Conservation (phyloP, 2,888 invertebrate genomes). For the Ferrisia virgata region DNA sequence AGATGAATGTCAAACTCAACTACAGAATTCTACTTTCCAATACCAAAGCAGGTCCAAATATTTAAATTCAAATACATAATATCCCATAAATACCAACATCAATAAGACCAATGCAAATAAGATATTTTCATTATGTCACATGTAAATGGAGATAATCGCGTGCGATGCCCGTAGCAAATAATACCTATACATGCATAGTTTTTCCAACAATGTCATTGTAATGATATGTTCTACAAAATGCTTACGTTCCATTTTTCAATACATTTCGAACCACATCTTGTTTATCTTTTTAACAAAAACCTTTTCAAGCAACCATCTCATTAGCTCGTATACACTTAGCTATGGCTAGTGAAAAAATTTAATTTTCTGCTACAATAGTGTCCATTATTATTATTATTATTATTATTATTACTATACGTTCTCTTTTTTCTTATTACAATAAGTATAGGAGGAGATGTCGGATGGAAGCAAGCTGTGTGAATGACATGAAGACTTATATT, state of each 20-base stretch:
- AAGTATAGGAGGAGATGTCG: not conserved
- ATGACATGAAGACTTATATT: not conserved
- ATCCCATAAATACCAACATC: not conserved
- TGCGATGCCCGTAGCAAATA: not conserved
- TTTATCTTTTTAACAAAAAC: not conserved
- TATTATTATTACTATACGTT: not conserved
- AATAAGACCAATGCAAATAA: not conserved
- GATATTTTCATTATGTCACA: not conserved
- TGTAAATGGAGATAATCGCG: not conserved
- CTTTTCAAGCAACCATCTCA: not conserved
- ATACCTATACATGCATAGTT: not conserved
- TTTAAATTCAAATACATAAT: not conserved
- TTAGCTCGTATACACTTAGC: not conserved
- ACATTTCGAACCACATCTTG: not conserved
- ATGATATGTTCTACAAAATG: not conserved
- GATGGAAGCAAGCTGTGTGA: not conserved
- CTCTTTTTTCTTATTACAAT: not conserved
- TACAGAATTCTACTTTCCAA: not conserved
- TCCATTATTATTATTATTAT: conserved; percentile 2
- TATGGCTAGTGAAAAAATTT: conserved; percentile 25
- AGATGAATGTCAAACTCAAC: not conserved
- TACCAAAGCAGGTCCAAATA: not conserved
- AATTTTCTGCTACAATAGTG: conserved; percentile 35
- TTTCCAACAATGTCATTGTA: conserved; percentile 13
- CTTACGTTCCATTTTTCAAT: not conserved